Base-by-base conservation (phyloP, 2,113 vertebrate genomes). In the Hystrix brachyura region DNA sequence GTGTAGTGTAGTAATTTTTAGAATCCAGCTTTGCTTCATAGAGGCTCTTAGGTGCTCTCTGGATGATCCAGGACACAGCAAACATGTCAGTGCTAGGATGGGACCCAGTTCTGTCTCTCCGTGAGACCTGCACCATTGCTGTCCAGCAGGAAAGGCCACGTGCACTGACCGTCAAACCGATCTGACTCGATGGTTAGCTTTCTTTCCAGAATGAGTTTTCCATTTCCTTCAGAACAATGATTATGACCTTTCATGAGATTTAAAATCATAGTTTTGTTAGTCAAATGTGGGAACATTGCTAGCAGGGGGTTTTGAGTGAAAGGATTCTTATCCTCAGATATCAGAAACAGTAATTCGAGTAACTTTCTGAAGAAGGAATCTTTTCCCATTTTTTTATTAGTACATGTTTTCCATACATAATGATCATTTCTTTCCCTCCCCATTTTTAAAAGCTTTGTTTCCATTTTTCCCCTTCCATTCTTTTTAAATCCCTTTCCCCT, bases 71-170 rank as follows among this genome's bases (percentile, higher is more conserved):
- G 34, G 72, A 11, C 62, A n/a, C 6, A 27, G 21, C 62, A 48
- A 82, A 81, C n/a, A 15, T 67, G 72, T 60, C 87, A 95, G 55
- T 72, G 86, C 48, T 2, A 90, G 84, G 95, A 97, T 79, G 96
- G 91, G 88, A 43, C 53, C 93, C 72, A 97, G 97, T 92, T 18
- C 79, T 64, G 29, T 71, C 90, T 95, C 86, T 96, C 95, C 69
- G 85, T 94, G 87, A 82, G 60, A 51, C 19, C 51, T 83, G 55
- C 83, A 17, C 79, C 62, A 67, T 72, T 55, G 55, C 0, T 74
- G 72, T 94, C 29, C 71, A 90, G 38, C 21, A 48, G 62, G 72
- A 95, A 96, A 97, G 57, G 57, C 17, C 83, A 95, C 18, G 12
- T n/a, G 19, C 9, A n/a, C 67, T 89, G 69, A 79, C 23, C 60